Base-by-base conservation (phyloP, 2,113 vertebrate species). In the Bungarus multicinctus region DNA sequence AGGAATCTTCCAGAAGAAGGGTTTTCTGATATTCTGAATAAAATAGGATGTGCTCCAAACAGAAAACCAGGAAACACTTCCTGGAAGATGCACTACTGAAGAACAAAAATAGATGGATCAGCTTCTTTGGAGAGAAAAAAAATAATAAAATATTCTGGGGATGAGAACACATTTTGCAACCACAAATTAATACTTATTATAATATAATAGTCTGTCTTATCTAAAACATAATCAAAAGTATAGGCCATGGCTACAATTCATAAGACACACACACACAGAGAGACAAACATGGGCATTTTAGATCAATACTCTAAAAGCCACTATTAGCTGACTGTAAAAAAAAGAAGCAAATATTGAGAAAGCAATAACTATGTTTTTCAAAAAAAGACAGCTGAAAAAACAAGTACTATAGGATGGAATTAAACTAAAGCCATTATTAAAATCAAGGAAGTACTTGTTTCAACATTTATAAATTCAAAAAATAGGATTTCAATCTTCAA, bases 121-220 rank as follows among this genome's bases (percentile, higher is more conserved):
- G 16, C 34, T 81, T 43, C 2, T 52, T 87, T 12, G 23, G 86
- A 52, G 25, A 16, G 85, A 30, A 50, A 87, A 87, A 87, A 18
- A 87, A 27, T 23, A 87, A 50, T 50, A 52, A 27, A 53, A 52
- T 50, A 6, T 52, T 52, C 23, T 87, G 47, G 2, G 86, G 27
- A 50, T 52, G 25, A 53, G 86, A 52, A 50, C 47, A 81, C 7
- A 2, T 57, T 45, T 93, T 81, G 18, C 20, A 81, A 81, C 18
- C 55, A 91, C 54, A 94, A 0, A 0, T 52, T 27, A 89, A n/a
- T 74, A 87, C 12, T 58, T 57, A 89, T 16, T 55, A 93, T 85
- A 60, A 69, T 92, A 45, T 43, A 96, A 97, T 96, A 92, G 88
- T 93, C 95, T 93, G 89, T 94, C 91, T 95, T 81, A 52, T 34